Conservation (phyloP, 2,113 vertebrate genomes). For the Oreochromis tanganicae region DNA sequence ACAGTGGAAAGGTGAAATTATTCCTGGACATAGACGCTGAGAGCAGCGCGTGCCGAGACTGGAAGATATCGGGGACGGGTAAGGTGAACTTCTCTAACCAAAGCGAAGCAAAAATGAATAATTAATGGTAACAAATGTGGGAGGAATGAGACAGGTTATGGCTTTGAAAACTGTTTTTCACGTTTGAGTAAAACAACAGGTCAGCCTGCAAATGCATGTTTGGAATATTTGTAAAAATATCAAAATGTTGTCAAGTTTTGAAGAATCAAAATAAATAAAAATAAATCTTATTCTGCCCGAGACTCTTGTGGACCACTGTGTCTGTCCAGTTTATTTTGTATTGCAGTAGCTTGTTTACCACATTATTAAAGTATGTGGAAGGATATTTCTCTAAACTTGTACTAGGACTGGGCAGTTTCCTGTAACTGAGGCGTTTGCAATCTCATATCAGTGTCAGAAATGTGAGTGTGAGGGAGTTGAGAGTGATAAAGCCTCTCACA, state of each 20-base stretch:
- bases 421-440: neutral
- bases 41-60: conserved; percentile 81
- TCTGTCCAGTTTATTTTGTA: neutral
- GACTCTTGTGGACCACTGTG: neutral
- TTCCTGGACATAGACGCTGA: conserved; percentile 83
- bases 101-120: neutral
- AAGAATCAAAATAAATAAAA: neutral
- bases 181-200: neutral
- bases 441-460: neutral
- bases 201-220: neutral
- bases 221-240: neutral
- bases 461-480: neutral
- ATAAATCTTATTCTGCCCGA: neutral
- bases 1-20: conserved; percentile 91
- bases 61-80: conserved; percentile 87
- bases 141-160: neutral
- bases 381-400: neutral
- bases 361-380: neutral
- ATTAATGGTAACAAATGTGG: neutral
- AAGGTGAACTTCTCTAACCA: neutral
- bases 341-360: neutral
- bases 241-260: neutral
- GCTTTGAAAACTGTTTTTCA: neutral
- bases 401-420: neutral
- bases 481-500: conserved; percentile 17